phyloP scores from a whole-genome alignment of 1,140 invertebrate genomes.

The Drosophila hydei region DNA sequence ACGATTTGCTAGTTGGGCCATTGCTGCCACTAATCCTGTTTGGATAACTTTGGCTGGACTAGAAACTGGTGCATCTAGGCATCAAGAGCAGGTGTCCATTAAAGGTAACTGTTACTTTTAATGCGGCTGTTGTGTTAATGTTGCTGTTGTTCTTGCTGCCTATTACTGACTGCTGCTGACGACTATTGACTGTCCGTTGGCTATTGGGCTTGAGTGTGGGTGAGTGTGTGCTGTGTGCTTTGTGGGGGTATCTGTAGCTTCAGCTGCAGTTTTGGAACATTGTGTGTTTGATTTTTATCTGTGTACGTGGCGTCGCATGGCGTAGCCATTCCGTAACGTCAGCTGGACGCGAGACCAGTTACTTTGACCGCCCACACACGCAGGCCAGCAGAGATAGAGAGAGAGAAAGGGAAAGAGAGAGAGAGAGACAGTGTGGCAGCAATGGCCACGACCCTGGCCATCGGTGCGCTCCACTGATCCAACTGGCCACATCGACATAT shows the following conservation, averaged over 20 bases:
- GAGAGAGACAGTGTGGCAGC: neutral
- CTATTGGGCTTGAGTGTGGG: neutral
- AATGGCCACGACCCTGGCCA: slow-evolving; percentile 13
- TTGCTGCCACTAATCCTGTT: neutral
- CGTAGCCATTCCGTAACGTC: slow-evolving; percentile 62
- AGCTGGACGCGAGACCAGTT: slow-evolving; percentile 20
- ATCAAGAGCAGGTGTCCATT: slow-evolving; percentile 9
- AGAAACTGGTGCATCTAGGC: too few species aligned
- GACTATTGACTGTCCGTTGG: slow-evolving; percentile 24
- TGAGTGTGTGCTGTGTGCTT: neutral
- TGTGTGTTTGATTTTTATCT: slow-evolving; percentile 75
- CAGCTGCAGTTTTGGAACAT: slow-evolving; percentile 53
- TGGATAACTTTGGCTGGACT: neutral
- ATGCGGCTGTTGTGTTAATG: slow-evolving; percentile 2
- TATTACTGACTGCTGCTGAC: slow-evolving; percentile 7
- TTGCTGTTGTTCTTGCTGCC: neutral
- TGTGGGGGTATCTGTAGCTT: slow-evolving; percentile 7
- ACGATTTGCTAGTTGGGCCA: neutral
- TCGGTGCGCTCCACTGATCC: slow-evolving; percentile 33
- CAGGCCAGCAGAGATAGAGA: neutral
- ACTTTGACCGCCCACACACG: neutral
- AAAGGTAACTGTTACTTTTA: slow-evolving; percentile 8
- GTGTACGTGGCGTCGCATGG: slow-evolving; percentile 57
- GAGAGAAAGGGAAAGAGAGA: neutral
- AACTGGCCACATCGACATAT: slow-evolving; percentile 60